A percentile compares a stretch with the other conserved stretches of the same genome.
These are phyloP conservation scores for Lymantria monacha DNA, from an alignment of 2,888 invertebrate species.

Conservation along the genomic window DNA sequence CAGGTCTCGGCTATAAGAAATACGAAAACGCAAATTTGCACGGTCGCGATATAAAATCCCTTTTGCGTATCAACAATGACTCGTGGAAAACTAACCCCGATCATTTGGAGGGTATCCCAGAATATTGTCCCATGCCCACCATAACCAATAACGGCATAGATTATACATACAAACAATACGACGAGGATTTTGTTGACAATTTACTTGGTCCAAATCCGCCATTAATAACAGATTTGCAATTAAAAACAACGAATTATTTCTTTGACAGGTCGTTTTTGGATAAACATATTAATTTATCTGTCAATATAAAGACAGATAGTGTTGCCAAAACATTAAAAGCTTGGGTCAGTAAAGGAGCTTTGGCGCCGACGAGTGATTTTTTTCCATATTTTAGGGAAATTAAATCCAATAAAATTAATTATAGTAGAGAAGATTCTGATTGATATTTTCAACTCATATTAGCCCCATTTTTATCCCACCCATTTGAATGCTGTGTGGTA, in stretches of 20 bases:
- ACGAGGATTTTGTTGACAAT: slow-evolving; percentile 49
- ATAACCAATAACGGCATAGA: slow-evolving; percentile 56
- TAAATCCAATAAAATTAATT: slow-evolving; percentile 52
- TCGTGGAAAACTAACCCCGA: slow-evolving; percentile 41
- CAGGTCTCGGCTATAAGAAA: slow-evolving; percentile 61
- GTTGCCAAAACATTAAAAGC: slow-evolving; percentile 48
- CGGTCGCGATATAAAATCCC: slow-evolving; percentile 55
- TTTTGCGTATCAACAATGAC: slow-evolving; percentile 50
- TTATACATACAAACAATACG: slow-evolving; percentile 52
- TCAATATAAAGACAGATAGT: slow-evolving; percentile 50
- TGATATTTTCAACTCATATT: slow-evolving; percentile 4
- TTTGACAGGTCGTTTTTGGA: slow-evolving; percentile 44
- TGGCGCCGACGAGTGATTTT: slow-evolving; percentile 55
- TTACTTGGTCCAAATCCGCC: slow-evolving; percentile 63
- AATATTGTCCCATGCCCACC: slow-evolving; percentile 49
- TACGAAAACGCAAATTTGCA: slow-evolving; percentile 49
- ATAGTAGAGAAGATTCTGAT: slow-evolving; percentile 36
- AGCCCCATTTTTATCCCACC: too few relatives aligned
- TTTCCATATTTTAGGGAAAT: slow-evolving; percentile 53
- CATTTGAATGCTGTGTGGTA: too few relatives aligned
- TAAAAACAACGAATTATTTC: slow-evolving; percentile 44
- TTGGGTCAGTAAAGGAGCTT: slow-evolving; percentile 48
- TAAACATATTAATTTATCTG: slow-evolving; percentile 48
- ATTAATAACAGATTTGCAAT: slow-evolving; percentile 47
- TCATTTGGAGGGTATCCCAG: slow-evolving; percentile 42